Percentiles rank a stretch among this genome's conserved stretches.
Evolutionary conservation across 1,140 invertebrate species (phyloP).

Genomic region (Drosophila triauraria): DNA sequence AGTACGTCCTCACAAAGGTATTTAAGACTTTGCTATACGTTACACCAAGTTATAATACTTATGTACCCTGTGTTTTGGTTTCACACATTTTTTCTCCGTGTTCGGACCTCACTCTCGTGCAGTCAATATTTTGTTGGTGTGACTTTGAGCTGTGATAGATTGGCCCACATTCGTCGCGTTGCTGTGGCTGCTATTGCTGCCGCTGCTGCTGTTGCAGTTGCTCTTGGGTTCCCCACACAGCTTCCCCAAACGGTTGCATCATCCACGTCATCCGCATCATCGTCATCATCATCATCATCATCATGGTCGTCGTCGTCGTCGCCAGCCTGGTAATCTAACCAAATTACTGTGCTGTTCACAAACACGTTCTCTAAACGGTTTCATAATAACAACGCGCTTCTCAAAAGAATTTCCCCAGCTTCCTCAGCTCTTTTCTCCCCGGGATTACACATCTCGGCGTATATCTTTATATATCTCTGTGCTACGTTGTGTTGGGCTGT

Average conservation of each 20-base stretch:
- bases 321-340: slow-evolving; percentile 78
- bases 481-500: slow-evolving; percentile 46
- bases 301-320: slow-evolving; percentile 39
- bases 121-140: slow-evolving; percentile 56
- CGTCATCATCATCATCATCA: slow-evolving; percentile 25
- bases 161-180: slow-evolving; percentile 77
- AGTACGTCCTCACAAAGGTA: too few species aligned
- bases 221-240: slow-evolving; percentile 18
- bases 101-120: background rate
- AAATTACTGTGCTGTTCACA: slow-evolving; percentile 84
- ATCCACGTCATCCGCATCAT: slow-evolving; percentile 42
- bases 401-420: slow-evolving; percentile 72
- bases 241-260: slow-evolving; percentile 47
- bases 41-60: too few species aligned
- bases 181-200: slow-evolving; percentile 12
- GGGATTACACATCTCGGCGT: slow-evolving; percentile 46
- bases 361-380: slow-evolving; percentile 84
- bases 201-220: slow-evolving; percentile 3
- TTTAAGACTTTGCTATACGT: too few species aligned
- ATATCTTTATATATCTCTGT: slow-evolving; percentile 29
- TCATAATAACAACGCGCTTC: slow-evolving; percentile 79
- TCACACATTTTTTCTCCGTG: background rate
- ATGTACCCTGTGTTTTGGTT: background rate
- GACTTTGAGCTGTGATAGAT: slow-evolving; percentile 76
- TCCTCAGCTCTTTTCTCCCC: slow-evolving; percentile 69